A percentile compares a stretch with the other conserved stretches of the same genome.
Conservation (phyloP, 2,888 invertebrate genomes). For the Drosophila basisetae region DNA sequence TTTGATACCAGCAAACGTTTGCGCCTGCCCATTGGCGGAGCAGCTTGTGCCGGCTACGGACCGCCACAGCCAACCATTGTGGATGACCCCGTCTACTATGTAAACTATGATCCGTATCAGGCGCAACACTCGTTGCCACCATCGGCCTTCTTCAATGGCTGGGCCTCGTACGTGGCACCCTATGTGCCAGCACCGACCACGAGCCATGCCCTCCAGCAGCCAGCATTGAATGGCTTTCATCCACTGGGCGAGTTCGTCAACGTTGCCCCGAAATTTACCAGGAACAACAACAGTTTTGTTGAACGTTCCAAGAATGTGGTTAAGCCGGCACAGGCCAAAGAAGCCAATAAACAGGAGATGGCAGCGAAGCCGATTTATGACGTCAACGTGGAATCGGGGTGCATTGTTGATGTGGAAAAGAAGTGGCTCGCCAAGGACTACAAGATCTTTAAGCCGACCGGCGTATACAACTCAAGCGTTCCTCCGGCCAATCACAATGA, state of each 20-base stretch:
- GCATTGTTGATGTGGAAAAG: constrained; percentile 51
- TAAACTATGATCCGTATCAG: constrained; percentile 68
- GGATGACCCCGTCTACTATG: constrained; percentile 43
- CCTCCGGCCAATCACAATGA: constrained; percentile 86
- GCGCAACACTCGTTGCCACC: constrained; percentile 65
- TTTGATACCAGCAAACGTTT: constrained; percentile 70
- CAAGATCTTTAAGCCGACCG: constrained; percentile 57
- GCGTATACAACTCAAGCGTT: constrained; percentile 31
- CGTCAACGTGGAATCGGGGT: constrained; percentile 31
- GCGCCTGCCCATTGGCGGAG: constrained; percentile 84
- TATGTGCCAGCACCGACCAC: constrained; percentile 16
- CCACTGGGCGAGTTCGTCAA: constrained; percentile 37
- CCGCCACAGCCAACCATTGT: constrained; percentile 67
- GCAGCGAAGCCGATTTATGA: constrained; percentile 39
- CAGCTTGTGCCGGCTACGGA: constrained; percentile 77
- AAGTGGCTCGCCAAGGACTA: constrained; percentile 60
- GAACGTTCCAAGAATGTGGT: constrained; percentile 45
- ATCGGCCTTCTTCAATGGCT: constrained; percentile 72
- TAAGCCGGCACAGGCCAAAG: constrained; percentile 49
- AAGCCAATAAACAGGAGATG: constrained; percentile 31
- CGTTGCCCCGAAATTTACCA: constrained; percentile 46
- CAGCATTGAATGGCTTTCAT: constrained; percentile 17
- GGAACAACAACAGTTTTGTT: constrained; percentile 21
- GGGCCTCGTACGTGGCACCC: constrained; percentile 75
- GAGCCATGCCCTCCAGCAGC: constrained; percentile 24